Conservation (phyloP, 2,797 vertebrate genomes). For the Urophycis tenuis region DNA sequence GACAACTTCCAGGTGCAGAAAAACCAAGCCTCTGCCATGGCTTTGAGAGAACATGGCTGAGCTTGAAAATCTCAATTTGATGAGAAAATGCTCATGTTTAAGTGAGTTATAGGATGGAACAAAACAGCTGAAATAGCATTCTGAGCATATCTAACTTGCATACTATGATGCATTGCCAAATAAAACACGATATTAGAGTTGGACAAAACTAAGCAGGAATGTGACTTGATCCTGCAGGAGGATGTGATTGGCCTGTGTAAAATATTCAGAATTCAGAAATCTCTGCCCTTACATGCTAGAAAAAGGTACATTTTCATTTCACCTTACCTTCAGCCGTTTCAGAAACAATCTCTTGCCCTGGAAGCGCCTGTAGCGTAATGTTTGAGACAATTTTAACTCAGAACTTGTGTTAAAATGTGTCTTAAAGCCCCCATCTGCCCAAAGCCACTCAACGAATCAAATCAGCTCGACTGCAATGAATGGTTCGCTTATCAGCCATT, state of each 20-base stretch:
- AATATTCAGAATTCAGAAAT: neutral
- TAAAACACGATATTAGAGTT: neutral
- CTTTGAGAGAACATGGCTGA: neutral
- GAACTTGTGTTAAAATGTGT: neutral
- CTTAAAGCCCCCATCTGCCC: neutral
- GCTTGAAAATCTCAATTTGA: neutral
- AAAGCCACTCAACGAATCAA: neutral
- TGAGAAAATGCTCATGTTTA: neutral
- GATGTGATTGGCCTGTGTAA: neutral
- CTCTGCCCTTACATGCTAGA: neutral
- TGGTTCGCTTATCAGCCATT: conserved; percentile 1
- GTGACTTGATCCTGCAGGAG: neutral
- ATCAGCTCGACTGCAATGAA: neutral
- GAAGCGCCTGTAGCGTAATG: neutral
- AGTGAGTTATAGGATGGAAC: neutral
- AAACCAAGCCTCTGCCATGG: neutral
- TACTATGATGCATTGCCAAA: neutral
- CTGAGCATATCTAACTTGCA: neutral
- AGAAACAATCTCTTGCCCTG: neutral
- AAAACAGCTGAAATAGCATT: neutral
- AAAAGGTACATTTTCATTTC: neutral
- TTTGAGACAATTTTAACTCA: neutral
- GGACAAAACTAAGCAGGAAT: neutral
- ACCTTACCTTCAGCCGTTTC: neutral
- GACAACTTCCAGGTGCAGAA: neutral